Base-by-base conservation (phyloP, 1,140 invertebrate species). In the Euura lappo region DNA sequence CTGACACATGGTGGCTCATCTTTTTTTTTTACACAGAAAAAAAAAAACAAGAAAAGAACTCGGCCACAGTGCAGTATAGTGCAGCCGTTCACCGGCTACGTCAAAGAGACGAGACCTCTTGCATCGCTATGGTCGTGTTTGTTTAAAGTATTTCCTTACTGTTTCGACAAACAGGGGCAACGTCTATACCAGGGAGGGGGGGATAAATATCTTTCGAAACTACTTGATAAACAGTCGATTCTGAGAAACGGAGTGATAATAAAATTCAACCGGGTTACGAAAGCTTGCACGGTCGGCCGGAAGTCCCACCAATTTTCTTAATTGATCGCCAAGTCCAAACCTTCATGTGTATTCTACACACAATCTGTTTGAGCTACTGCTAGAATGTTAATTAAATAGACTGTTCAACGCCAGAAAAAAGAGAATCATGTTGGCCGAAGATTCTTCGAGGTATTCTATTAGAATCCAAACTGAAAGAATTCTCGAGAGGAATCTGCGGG, bases 1-100 rank as follows among this genome's bases (percentile, higher is more conserved):
- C 47, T 79, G 76, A 79, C 74, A 71, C 64, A 77, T 79, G 71
- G 65, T 28, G 5, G 6, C 60, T 72, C 64, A 72, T 75, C 72
- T 75, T 74, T 70, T 77, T 70, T 44, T 68, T 70, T 11, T n/a
- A 60, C 6, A 60, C 28, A 28, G 13, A 60, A 28, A 28, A 28
- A 28, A 1, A 28, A 28, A 28, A 28, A 8, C 4, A n/a, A 60
- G 51, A 60, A n/a, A 60, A 60, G n/a, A n/a, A 28, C 28, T 28
- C 1, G 28, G 28, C 28, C 28, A 28, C 28, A 28, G 28, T 28
- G 28, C 28, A 28, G 28, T 28, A 28, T 28, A 28, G 28, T 28
- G 28, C 28, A 28, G 28, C 28, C 45, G 45, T 70, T 70, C 69
- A 6, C 28, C 4, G 66, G 28, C 66, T 64, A 10, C 8, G 60